Evolutionary conservation across 1,140 invertebrate species (phyloP), one percentile per base, ranked within the genome.

Genomic region (Cotesia glomerata): DNA sequence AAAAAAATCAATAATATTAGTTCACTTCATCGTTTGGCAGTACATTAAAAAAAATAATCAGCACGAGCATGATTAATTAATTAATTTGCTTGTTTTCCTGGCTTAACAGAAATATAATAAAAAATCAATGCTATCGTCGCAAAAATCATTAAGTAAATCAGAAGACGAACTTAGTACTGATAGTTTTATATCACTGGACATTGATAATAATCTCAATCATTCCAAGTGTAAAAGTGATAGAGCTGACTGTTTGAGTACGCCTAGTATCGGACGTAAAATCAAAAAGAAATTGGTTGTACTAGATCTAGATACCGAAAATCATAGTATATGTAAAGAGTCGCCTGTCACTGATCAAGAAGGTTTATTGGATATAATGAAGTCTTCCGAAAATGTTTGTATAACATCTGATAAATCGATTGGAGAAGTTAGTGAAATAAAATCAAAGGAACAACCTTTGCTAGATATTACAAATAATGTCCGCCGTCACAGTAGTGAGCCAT

Each of bases 101-200:
- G 75, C 61, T 26, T 54, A 61, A 72, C 70, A 86, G 84, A 84
- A 77, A 71, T 66, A 69, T 45, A 45, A 45, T 59, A 59, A 82
- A 70, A 80, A 82, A 14, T 78, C 79, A 5, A 64, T 77, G 26
- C 76, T 82, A 11, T 72, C 81, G 34, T 74, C 80, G 26, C 86
- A 83, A 75, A 69, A 75, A 32, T 72, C 79, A 26, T 81, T 83
- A 49, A 86, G 85, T 59, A 87, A 87, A 73, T 87, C 86, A 0
- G 85, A 87, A 3, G 85, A 87, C 35, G 85, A 87, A 62, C 73
- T 87, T 18, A 85, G 81, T 56, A 72, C 77, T 26, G 85, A 87
- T 35, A 81, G 76, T 35, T 83, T 76, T 62, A 75, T 79, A 66
- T 73, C 76, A 11, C 69, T 77, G 5, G 81, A 79, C 18, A 78